phyloP scores from a whole-genome alignment of 2,888 invertebrate species.

The Drosophila percnosoma region DNA sequence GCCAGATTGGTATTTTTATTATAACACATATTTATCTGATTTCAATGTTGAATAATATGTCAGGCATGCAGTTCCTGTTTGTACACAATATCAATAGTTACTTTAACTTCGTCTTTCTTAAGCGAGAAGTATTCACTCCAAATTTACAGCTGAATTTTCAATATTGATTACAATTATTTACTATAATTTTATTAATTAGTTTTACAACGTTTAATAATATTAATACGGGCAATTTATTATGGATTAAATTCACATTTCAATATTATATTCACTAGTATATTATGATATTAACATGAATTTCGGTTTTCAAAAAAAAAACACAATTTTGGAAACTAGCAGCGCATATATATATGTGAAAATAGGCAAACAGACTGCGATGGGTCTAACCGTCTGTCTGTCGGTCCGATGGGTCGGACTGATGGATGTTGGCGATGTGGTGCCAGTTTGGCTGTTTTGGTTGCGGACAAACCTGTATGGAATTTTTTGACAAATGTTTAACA shows the following conservation, averaged over 20 bases:
- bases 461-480: conserved; percentile 62
- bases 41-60: background rate
- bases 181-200: background rate
- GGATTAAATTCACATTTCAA: background rate
- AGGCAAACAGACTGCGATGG: conserved; percentile 24
- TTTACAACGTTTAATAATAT: background rate
- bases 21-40: background rate
- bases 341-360: conserved; percentile 14
- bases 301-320: background rate
- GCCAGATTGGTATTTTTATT: background rate
- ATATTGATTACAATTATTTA: too few relatives aligned
- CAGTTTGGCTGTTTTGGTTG: conserved; percentile 45
- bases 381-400: background rate
- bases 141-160: background rate
- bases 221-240: background rate
- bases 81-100: background rate
- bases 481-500: conserved; percentile 76
- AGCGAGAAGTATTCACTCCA: background rate
- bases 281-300: background rate
- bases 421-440: conserved; percentile 35
- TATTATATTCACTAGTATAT: background rate
- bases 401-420: conserved; percentile 3
- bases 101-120: background rate
- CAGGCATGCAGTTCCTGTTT: background rate
- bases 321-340: conserved; percentile 9